Percentiles rank a stretch among this genome's conserved stretches.
These are phyloP conservation scores for Phylloscopus collybita DNA, from an alignment of 2,797 vertebrate species.

Conservation along the genomic window DNA sequence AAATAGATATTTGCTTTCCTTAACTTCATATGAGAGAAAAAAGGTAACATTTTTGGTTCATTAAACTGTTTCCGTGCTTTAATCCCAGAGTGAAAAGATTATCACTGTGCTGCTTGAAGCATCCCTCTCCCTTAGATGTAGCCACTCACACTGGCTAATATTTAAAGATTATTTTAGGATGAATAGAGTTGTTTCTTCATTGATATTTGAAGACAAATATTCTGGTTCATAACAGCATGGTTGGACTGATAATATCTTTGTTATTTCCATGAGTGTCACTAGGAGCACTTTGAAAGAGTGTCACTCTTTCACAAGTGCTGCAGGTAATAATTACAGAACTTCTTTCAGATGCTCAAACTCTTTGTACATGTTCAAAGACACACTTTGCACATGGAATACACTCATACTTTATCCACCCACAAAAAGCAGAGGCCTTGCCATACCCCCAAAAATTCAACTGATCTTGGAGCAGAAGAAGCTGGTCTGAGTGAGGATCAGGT, in stretches of 20 bases:
- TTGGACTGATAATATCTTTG: background rate
- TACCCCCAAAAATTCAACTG: background rate
- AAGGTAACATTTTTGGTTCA: background rate
- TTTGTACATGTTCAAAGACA: background rate
- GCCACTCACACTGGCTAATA: background rate
- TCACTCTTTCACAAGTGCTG: background rate
- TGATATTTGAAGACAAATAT: background rate
- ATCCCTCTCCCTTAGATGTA: background rate
- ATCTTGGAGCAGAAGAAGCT: background rate
- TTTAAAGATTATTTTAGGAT: constrained; percentile 18
- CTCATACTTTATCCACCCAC: background rate
- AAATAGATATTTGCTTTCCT: background rate
- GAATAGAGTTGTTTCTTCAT: background rate
- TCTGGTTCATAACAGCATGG: background rate
- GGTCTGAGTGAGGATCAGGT: background rate
- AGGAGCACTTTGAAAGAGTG: background rate
- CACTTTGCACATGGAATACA: accelerated
- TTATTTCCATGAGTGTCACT: background rate
- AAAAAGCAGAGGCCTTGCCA: background rate
- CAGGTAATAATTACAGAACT: background rate
- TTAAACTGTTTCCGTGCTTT: background rate
- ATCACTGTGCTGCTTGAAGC: background rate
- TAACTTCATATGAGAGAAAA: background rate
- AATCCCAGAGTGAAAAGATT: background rate
- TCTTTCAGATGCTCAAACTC: background rate